Evolutionary conservation across 1,140 invertebrate genomes (phyloP).

Genomic region (Arion vulgaris): DNA sequence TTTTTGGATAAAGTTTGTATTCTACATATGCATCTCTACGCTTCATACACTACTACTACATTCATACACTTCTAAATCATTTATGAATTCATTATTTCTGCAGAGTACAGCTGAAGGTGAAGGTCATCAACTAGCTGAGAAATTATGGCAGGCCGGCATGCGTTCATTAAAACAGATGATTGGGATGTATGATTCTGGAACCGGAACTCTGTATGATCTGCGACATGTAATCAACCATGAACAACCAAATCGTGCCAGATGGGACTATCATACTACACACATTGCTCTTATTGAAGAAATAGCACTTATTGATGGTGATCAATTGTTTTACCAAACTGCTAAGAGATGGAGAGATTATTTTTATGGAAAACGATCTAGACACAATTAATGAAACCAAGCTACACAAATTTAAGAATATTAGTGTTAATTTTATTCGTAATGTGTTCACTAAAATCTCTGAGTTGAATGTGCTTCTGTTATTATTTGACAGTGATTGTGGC

Average conservation of each 20-base stretch:
- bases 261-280: constrained; percentile 99
- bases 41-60: too few species aligned
- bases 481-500: too few species aligned
- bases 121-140: constrained; percentile 51
- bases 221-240: constrained; percentile 88
- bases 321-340: constrained; percentile 86
- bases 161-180: constrained; percentile 90
- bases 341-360: constrained; percentile 96
- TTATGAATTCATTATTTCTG: constrained; percentile 74
- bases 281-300: constrained; percentile 94
- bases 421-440: too few species aligned
- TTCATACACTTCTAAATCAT: too few species aligned
- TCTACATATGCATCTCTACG: too few species aligned
- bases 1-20: too few species aligned
- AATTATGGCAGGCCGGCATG: constrained; percentile 89
- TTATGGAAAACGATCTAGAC: constrained; percentile 79
- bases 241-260: constrained; percentile 88
- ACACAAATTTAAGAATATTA: too few species aligned
- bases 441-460: too few species aligned
- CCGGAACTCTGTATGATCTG: constrained; percentile 95
- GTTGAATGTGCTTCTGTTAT: too few species aligned
- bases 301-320: constrained; percentile 85
- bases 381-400: constrained; percentile 64
- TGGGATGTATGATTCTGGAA: constrained; percentile 94
- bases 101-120: constrained; percentile 74